Conservation (phyloP, 2,797 vertebrate genomes). For the Onychomys arenicola region DNA sequence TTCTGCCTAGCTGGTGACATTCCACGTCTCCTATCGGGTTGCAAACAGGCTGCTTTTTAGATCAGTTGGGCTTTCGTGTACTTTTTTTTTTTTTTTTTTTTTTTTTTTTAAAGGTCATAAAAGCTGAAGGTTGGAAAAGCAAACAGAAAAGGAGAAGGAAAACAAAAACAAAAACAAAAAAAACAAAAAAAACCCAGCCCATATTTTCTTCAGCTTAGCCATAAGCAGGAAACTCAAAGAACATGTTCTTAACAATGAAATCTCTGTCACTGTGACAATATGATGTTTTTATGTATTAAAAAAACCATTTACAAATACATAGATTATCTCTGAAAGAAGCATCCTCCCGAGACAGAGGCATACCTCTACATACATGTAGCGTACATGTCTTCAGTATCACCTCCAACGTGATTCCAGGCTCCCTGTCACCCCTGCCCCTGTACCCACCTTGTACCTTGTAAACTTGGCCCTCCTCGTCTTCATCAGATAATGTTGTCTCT, state of each 20-base stretch:
- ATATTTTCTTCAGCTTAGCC: constrained; percentile 49
- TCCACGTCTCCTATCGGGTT: constrained; percentile 63
- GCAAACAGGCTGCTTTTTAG: constrained; percentile 73
- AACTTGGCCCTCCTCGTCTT: not conserved
- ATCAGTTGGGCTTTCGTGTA: constrained; percentile 62
- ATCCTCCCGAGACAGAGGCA: not conserved
- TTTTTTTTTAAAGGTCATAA: constrained; percentile 71
- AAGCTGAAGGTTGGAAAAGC: constrained; percentile 70
- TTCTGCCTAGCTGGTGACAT: constrained; percentile 59
- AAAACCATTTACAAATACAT: not conserved
- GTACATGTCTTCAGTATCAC: not conserved
- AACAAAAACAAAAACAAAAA: not conserved
- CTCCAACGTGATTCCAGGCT: not conserved
- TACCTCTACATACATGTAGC: fast-evolving
- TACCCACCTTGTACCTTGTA: not conserved
- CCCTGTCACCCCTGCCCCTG: not conserved
- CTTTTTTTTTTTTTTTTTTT: constrained; percentile 41
- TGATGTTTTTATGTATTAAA: not conserved
- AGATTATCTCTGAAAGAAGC: constrained; percentile 43
- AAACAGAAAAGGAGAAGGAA: constrained; percentile 18
- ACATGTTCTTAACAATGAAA: constrained; percentile 49
- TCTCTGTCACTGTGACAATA: not conserved
- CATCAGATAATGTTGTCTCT: not conserved
- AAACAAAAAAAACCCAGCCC: not conserved
- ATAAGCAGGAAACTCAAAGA: constrained; percentile 69